Percentiles rank a stretch among this genome's conserved stretches.
phyloP scores from a whole-genome alignment of 2,888 invertebrate genomes.

The Oscheius myriophilus region DNA sequence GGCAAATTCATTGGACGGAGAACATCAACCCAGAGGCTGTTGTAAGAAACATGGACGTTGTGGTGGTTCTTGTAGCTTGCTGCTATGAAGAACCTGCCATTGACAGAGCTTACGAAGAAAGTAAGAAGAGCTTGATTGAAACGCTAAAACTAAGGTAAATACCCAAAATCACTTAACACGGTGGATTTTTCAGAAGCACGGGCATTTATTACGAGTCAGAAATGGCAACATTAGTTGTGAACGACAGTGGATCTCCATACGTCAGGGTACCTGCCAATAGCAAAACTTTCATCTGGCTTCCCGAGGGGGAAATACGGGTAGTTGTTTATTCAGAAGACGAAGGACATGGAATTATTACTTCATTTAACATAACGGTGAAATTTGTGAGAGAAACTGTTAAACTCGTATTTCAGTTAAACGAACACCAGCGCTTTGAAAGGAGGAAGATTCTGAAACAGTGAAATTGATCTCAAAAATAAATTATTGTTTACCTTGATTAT shows the following conservation, averaged over 20 bases:
- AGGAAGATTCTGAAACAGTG: slow-evolving; percentile 20
- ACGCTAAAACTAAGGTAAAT: slow-evolving; percentile 28
- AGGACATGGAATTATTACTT: slow-evolving; percentile 3
- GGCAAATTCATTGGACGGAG: slow-evolving; percentile 25
- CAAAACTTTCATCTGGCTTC: slow-evolving; percentile 28
- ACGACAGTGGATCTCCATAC: slow-evolving; percentile 27
- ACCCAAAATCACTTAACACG: neutral
- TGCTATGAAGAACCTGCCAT: slow-evolving; percentile 28
- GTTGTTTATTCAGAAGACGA: slow-evolving; percentile 15
- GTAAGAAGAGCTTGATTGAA: slow-evolving; percentile 28
- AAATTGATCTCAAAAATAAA: neutral
- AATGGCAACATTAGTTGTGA: slow-evolving; percentile 14
- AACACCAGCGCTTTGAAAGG: slow-evolving; percentile 19
- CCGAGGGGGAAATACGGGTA: slow-evolving; percentile 23
- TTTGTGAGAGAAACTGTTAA: too few relatives aligned
- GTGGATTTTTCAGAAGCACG: slow-evolving; percentile 19
- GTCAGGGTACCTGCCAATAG: slow-evolving; percentile 24
- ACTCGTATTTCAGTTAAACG: slow-evolving; percentile 10
- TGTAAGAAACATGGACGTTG: slow-evolving; percentile 27
- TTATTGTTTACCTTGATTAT: too few relatives aligned
- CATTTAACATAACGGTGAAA: slow-evolving; percentile 13
- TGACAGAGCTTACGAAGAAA: slow-evolving; percentile 22
- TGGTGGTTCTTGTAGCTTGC: slow-evolving; percentile 29
- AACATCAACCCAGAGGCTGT: slow-evolving; percentile 6
- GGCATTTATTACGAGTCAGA: slow-evolving; percentile 28